phyloP scores from a whole-genome alignment of 1,140 invertebrate genomes.

The Orussus abietinus region DNA sequence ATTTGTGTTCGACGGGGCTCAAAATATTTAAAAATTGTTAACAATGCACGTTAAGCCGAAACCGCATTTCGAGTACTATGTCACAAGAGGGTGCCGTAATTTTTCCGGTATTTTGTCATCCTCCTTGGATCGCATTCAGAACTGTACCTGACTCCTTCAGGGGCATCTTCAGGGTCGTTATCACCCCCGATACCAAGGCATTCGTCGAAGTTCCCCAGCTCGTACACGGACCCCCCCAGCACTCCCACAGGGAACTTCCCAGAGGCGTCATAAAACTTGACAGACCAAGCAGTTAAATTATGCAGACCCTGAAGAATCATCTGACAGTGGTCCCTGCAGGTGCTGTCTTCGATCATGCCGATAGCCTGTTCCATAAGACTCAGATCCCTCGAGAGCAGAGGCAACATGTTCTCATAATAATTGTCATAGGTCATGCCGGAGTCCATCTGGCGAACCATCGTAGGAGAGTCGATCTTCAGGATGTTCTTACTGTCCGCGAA shows the following conservation, averaged over 20 bases:
- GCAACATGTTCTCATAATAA: slow-evolving; percentile 17
- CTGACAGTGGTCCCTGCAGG: slow-evolving; percentile 52
- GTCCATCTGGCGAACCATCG: background rate
- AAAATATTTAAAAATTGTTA: too few species aligned
- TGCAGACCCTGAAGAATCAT: slow-evolving; percentile 49
- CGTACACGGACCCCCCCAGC: slow-evolving; percentile 59
- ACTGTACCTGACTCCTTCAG: too few species aligned
- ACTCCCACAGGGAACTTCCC: slow-evolving; percentile 62
- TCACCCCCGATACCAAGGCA: slow-evolving; percentile 51
- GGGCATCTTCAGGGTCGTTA: slow-evolving; percentile 23
- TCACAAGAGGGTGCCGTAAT: too few species aligned
- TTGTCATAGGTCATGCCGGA: slow-evolving; percentile 9
- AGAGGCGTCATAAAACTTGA: slow-evolving; percentile 64
- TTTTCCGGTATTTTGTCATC: too few species aligned
- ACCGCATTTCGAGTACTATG: too few species aligned
- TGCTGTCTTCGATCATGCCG: slow-evolving; percentile 42
- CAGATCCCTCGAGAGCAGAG: slow-evolving; percentile 20
- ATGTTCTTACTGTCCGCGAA: slow-evolving; percentile 3
- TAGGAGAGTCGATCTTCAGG: background rate
- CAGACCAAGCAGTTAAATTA: slow-evolving; percentile 55
- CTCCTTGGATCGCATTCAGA: too few species aligned
- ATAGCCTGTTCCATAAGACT: slow-evolving; percentile 40
- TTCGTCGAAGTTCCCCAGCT: slow-evolving; percentile 68
- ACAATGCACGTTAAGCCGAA: too few species aligned
- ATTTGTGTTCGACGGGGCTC: too few species aligned